phyloP scores from a whole-genome alignment of 2,113 vertebrate genomes.

The Pelobates fuscus region DNA sequence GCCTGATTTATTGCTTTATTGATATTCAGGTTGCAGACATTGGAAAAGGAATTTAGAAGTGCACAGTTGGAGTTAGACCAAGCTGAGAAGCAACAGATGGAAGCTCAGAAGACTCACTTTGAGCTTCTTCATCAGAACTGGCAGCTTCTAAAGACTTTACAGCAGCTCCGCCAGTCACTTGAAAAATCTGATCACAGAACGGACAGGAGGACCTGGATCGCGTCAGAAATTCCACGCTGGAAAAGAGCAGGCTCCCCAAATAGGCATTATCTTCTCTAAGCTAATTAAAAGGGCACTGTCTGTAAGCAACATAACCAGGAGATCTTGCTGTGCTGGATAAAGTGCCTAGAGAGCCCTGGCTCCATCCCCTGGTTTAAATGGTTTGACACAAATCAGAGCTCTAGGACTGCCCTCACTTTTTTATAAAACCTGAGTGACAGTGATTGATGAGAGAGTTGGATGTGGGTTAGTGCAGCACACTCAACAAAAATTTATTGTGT shows the following conservation, averaged over 20 bases:
- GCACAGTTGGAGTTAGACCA: constrained; percentile 19
- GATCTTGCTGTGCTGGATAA: too few species aligned
- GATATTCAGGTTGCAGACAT: constrained; percentile 32
- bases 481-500: too few species aligned
- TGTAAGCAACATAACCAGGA: too few species aligned
- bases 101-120: constrained; percentile 19
- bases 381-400: too few species aligned
- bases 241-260: constrained; percentile 14
- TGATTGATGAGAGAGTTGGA: too few species aligned
- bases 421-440: too few species aligned
- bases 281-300: not conserved
- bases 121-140: constrained; percentile 46
- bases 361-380: too few species aligned
- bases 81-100: constrained; percentile 33
- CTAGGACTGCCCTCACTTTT: too few species aligned
- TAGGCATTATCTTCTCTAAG: not conserved
- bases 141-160: constrained; percentile 34
- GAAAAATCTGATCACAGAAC: constrained; percentile 23
- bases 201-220: not conserved
- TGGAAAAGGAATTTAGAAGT: constrained; percentile 37
- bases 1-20: constrained; percentile 1
- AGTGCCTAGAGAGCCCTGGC: too few species aligned
- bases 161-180: constrained; percentile 21
- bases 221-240: constrained; percentile 13
- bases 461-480: too few species aligned